phyloP scores from a whole-genome alignment of 2,113 vertebrate genomes.

The Chamaea fasciata region DNA sequence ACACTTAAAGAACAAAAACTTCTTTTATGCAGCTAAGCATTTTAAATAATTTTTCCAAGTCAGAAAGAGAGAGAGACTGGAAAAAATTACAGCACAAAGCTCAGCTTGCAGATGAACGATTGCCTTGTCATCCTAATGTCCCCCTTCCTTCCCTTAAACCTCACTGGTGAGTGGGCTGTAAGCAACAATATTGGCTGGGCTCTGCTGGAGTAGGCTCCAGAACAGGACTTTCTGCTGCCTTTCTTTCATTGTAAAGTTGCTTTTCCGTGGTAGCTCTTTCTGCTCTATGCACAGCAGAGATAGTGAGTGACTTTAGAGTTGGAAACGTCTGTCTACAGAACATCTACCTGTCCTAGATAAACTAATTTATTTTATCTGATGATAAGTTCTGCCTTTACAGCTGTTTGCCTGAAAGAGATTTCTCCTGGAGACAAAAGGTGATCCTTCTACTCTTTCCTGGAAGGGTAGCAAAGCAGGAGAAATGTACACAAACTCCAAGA shows the following conservation, averaged over 20 bases:
- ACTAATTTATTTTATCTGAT: neutral
- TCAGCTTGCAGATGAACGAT: slow-evolving; percentile 32
- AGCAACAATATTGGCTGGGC: neutral
- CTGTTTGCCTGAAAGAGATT: neutral
- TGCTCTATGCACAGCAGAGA: neutral
- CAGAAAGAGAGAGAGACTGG: slow-evolving; percentile 30
- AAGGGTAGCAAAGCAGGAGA: neutral
- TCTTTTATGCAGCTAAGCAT: slow-evolving; percentile 43
- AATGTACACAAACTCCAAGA: neutral
- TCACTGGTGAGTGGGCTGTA: neutral
- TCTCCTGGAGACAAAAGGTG: neutral
- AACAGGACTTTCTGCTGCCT: neutral
- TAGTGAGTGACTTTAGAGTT: neutral
- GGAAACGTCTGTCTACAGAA: neutral
- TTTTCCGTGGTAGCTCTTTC: neutral
- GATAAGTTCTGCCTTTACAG: neutral
- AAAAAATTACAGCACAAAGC: slow-evolving; percentile 41
- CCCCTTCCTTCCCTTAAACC: neutral
- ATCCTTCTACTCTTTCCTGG: neutral
- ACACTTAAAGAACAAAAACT: slow-evolving; percentile 54
- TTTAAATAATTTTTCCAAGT: slow-evolving; percentile 52
- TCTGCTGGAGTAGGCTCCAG: neutral
- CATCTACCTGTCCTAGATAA: neutral
- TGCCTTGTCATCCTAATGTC: slow-evolving; percentile 38
- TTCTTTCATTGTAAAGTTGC: neutral